Percentiles rank a stretch among this genome's conserved stretches.
Evolutionary conservation across 2,113 vertebrate species (phyloP).

Genomic region (Paramisgurnus dabryanus): DNA sequence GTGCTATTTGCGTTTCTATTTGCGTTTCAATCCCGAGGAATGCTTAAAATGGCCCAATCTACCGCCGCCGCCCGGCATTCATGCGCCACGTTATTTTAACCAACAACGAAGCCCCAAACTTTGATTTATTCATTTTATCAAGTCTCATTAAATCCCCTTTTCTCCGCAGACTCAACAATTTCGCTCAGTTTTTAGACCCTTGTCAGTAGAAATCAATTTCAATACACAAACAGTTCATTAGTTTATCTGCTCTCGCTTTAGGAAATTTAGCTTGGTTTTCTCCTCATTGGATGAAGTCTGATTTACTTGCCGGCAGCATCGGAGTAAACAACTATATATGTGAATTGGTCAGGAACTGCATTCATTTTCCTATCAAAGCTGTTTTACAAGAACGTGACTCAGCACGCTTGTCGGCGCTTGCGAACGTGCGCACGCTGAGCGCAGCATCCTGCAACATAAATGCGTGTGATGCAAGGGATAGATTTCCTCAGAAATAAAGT

Average conservation of each 20-base stretch:
- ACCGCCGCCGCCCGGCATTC: not conserved
- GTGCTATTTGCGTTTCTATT: not conserved
- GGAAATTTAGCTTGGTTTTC: conserved; percentile 4
- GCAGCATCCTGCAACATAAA: conserved; percentile 31
- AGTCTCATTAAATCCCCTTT: not conserved
- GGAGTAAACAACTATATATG: conserved; percentile 21
- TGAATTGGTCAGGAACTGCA: not conserved
- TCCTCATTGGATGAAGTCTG: conserved; percentile 7
- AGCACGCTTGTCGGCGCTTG: not conserved
- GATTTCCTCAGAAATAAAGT: conserved; percentile 55
- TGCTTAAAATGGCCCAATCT: conserved; percentile 7
- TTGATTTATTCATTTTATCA: not conserved
- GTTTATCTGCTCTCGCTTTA: not conserved
- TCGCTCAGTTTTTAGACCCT: not conserved
- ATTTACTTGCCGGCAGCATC: not conserved
- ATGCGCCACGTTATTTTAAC: not conserved
- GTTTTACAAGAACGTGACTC: conserved; percentile 40
- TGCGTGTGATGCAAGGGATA: conserved; percentile 45
- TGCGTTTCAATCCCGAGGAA: not conserved
- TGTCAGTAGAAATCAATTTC: conserved; percentile 22
- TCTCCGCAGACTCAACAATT: not conserved
- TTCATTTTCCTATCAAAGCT: conserved; percentile 1
- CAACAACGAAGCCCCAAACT: not conserved
- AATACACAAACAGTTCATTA: conserved; percentile 18
- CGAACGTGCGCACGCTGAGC: not conserved